These are phyloP conservation scores for Brachymystax lenok DNA, from an alignment of 2,797 vertebrate genomes.

Conservation along the genomic window DNA sequence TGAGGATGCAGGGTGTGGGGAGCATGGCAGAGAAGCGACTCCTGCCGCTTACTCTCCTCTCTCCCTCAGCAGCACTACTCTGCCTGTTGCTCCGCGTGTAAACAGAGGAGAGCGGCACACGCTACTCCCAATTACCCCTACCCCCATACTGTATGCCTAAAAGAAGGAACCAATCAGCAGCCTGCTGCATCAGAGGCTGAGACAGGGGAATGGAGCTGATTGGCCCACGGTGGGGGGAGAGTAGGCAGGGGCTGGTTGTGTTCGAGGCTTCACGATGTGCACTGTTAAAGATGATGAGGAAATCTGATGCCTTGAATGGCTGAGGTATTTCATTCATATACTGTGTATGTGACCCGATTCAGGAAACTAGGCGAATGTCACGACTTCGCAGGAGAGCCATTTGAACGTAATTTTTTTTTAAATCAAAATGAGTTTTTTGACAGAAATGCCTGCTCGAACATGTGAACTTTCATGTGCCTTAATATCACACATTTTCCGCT, in stretches of 20 bases:
- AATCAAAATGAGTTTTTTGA: too few relatives aligned
- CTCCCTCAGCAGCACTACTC: slow-evolving; percentile 7
- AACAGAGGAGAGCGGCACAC: slow-evolving; percentile 54
- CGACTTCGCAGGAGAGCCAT: too few relatives aligned
- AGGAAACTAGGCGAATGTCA: too few relatives aligned
- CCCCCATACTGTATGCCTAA: slow-evolving; percentile 47
- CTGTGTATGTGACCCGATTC: neutral
- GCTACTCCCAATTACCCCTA: neutral
- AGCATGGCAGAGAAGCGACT: slow-evolving; percentile 39
- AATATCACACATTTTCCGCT: too few relatives aligned
- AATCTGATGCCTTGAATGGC: slow-evolving; percentile 57
- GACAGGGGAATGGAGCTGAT: slow-evolving; percentile 43
- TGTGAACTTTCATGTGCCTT: too few relatives aligned
- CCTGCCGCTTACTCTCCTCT: slow-evolving; percentile 4
- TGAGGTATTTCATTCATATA: slow-evolving; percentile 56
- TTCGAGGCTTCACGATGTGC: slow-evolving; percentile 66
- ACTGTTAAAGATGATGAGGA: slow-evolving; percentile 67
- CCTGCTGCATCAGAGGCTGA: slow-evolving; percentile 54
- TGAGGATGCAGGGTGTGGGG: slow-evolving; percentile 40
- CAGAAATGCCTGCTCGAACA: too few relatives aligned
- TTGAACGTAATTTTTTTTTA: too few relatives aligned
- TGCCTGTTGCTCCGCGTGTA: slow-evolving; percentile 58
- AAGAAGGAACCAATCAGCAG: slow-evolving; percentile 65
- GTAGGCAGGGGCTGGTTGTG: slow-evolving; percentile 47
- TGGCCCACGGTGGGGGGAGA: slow-evolving; percentile 45